Percentiles rank a stretch among this genome's conserved stretches.
These are phyloP conservation scores for Ichneumoninae sp. DNA, from an alignment of 2,888 invertebrate genomes.

Conservation along the genomic window DNA sequence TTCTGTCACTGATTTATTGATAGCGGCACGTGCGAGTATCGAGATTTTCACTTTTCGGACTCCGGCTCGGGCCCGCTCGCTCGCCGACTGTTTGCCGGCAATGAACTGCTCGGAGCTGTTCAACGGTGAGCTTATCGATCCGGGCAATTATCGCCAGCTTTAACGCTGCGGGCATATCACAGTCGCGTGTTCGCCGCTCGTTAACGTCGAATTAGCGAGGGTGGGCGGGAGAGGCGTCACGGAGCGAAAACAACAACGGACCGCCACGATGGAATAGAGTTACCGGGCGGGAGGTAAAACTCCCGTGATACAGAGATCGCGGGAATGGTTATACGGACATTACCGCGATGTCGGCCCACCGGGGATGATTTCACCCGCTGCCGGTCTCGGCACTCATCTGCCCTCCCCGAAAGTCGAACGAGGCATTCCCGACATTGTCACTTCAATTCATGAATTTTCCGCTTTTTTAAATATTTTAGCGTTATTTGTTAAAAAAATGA, in stretches of 20 bases:
- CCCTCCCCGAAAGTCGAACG: slow-evolving; percentile 18
- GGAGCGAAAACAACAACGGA: slow-evolving; percentile 66
- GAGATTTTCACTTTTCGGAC: slow-evolving; percentile 76
- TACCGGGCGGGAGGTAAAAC: slow-evolving; percentile 15
- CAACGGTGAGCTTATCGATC: slow-evolving; percentile 65
- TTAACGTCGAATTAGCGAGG: slow-evolving; percentile 70
- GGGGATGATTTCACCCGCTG: neutral
- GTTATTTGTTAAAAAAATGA: neutral
- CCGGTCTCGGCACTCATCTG: slow-evolving; percentile 17
- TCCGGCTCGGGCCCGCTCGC: slow-evolving; percentile 51
- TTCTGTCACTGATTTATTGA: slow-evolving; percentile 78
- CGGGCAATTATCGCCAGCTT: slow-evolving; percentile 70
- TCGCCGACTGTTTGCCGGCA: slow-evolving; percentile 30
- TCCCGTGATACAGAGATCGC: slow-evolving; percentile 26
- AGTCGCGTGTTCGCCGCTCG: slow-evolving; percentile 68
- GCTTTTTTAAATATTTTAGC: neutral
- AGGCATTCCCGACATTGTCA: slow-evolving; percentile 8
- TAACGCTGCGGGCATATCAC: slow-evolving; percentile 58
- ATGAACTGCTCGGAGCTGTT: slow-evolving; percentile 46
- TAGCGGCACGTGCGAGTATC: slow-evolving; percentile 78
- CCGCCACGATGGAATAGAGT: slow-evolving; percentile 30
- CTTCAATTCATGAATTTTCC: slow-evolving; percentile 11
- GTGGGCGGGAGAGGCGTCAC: slow-evolving; percentile 57
- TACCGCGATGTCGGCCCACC: neutral
- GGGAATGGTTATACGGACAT: neutral